These are phyloP conservation scores for Protodeltote pygarga DNA, from an alignment of 2,888 invertebrate species.

Conservation along the genomic window DNA sequence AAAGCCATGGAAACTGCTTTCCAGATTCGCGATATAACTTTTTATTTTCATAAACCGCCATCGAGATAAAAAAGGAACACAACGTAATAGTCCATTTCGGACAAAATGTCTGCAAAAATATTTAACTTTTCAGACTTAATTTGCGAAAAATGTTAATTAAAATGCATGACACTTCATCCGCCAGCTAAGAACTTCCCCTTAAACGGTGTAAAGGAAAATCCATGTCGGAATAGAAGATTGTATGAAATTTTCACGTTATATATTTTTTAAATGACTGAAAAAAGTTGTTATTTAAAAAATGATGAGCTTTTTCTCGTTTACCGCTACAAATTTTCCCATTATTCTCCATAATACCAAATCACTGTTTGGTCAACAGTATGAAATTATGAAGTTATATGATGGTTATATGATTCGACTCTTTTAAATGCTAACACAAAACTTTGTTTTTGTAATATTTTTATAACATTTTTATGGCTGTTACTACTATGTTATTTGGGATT, in stretches of 20 bases:
- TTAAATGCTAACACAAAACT: no score
- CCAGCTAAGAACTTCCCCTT: conserved; percentile 18
- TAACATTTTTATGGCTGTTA: no score
- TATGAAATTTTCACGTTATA: conserved; percentile 15
- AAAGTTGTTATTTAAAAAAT: conserved; percentile 2
- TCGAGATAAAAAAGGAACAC: conserved; percentile 14
- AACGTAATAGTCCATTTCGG: conserved; percentile 17
- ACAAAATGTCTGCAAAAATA: conserved; percentile 19
- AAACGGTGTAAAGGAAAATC: conserved; percentile 16
- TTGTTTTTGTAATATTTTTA: no score
- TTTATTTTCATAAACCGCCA: conserved; percentile 4
- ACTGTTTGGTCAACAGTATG: no score
- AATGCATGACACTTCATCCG: conserved; percentile 39
- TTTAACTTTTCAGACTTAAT: conserved; percentile 24
- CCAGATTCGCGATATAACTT: not conserved
- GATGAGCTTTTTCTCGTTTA: no score
- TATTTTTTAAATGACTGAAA: conserved; percentile 3
- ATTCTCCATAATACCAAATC: no score
- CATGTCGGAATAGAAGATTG: conserved; percentile 1
- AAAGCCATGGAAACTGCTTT: not conserved
- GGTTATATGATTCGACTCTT: not conserved
- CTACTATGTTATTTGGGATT: no score
- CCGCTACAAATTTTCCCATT: no score
- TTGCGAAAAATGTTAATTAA: conserved; percentile 41
- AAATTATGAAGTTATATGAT: no score